Percentiles rank a stretch among this genome's conserved stretches.
These are phyloP conservation scores for Hermatobates lingyangjiaoensis DNA, from an alignment of 1,140 invertebrate species.

Conservation along the genomic window DNA sequence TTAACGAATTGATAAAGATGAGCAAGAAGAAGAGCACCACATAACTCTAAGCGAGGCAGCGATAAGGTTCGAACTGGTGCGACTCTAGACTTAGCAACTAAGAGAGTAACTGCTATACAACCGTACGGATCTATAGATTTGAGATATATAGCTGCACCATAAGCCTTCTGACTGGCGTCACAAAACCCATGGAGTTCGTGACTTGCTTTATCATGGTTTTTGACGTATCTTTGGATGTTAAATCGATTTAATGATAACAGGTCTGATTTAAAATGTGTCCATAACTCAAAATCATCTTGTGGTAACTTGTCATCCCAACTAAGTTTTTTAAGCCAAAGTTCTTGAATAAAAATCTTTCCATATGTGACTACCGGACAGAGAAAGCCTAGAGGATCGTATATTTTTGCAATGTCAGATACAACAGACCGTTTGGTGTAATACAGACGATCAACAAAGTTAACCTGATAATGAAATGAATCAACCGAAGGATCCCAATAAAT, in stretches of 20 bases:
- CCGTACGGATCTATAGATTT: not conserved
- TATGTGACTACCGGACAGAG: not conserved
- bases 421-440: constrained; percentile 10
- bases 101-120: constrained; percentile 11
- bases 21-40: constrained; percentile 20
- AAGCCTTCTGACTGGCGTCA: constrained; percentile 5
- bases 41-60: constrained; percentile 24
- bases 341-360: not conserved
- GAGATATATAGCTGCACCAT: constrained; percentile 8
- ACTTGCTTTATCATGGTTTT: not conserved
- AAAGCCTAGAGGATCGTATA: not conserved
- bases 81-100: constrained; percentile 21
- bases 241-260: not conserved
- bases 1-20: constrained; percentile 6
- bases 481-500: constrained; percentile 3
- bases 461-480: constrained; percentile 4
- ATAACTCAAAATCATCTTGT: not conserved
- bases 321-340: not conserved
- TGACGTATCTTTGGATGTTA: not conserved
- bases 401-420: constrained; percentile 4
- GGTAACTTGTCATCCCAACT: not conserved
- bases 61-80: constrained; percentile 20
- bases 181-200: constrained; percentile 7
- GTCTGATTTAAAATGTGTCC: not conserved
- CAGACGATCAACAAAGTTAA: not conserved